These are phyloP conservation scores for Holothuria scabra DNA, from an alignment of 53 echinoderm and acorn worm species.

Conservation along the genomic window DNA sequence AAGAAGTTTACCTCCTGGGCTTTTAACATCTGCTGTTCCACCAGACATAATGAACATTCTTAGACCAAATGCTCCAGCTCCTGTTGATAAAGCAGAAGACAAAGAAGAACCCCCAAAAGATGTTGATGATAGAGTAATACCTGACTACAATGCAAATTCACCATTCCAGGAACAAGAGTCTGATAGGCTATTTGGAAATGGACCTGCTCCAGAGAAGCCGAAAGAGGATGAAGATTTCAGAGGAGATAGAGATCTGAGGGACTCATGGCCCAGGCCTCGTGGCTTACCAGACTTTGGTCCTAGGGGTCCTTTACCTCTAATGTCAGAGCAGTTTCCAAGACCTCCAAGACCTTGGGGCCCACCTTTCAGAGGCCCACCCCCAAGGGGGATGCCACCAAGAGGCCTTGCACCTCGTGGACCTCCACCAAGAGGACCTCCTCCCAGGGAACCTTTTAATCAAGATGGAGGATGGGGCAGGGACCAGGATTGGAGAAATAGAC, in stretches of 20 bases:
- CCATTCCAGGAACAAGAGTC: constrained; percentile 27
- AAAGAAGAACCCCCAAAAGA: constrained; percentile 7
- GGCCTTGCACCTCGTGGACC: constrained; percentile 36
- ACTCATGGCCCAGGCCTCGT: constrained; percentile 41
- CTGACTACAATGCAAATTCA: constrained; percentile 34
- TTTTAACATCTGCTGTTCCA: constrained; percentile 22
- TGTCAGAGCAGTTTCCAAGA: constrained; percentile 12
- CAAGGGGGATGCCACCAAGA: constrained; percentile 64
- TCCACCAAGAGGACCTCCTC: constrained; percentile 12
- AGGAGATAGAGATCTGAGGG: constrained; percentile 57
- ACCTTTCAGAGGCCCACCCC: constrained; percentile 62
- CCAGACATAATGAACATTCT: constrained; percentile 33
- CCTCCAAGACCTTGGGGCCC: constrained; percentile 49
- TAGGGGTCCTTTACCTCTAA: constrained; percentile 17
- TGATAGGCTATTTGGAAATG: constrained; percentile 26
- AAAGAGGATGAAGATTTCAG: constrained; percentile 60
- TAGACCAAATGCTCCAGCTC: constrained; percentile 25
- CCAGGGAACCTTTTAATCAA: constrained; percentile 18
- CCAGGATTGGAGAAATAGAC: constrained; percentile 41
- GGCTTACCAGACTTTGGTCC: constrained; percentile 29
- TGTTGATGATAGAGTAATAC: constrained; percentile 40
- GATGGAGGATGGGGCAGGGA: constrained; percentile 34
- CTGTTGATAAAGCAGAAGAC: constrained; percentile 22
- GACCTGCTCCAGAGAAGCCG: constrained; percentile 21
- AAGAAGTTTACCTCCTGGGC: constrained; percentile 14